Conservation (phyloP, 2,797 vertebrate species). For the Sphenopsis melanotis region DNA sequence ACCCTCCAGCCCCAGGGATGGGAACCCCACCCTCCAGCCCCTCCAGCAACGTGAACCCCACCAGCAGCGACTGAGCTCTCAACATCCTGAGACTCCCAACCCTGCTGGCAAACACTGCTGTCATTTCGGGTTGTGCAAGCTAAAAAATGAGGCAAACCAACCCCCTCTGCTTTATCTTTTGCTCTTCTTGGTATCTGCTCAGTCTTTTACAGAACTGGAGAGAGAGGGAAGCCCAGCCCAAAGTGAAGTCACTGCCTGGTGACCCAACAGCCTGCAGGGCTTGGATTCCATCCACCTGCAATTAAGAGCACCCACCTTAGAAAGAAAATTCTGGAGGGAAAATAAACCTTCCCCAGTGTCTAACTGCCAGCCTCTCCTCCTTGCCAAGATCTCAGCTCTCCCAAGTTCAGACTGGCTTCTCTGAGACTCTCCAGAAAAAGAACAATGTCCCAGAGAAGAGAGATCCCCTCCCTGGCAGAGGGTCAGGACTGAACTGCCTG, state of each 20-base stretch:
- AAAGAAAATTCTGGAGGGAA: not conserved
- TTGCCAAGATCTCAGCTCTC: not conserved
- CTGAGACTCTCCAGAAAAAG: not conserved
- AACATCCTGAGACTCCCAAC: not conserved
- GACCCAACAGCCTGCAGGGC: not conserved
- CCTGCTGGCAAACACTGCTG: not conserved
- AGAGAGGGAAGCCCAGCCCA: not conserved
- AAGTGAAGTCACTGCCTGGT: conserved; percentile 18
- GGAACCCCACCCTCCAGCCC: not conserved
- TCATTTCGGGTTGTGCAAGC: not conserved
- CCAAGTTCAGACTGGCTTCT: not conserved
- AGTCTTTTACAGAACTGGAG: not conserved
- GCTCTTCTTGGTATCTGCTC: not conserved
- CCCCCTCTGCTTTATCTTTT: not conserved
- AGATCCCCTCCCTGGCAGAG: not conserved
- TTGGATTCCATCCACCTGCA: conserved; percentile 23
- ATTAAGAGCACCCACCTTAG: not conserved
- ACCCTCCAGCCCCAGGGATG: fast-evolving
- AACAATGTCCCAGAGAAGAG: not conserved
- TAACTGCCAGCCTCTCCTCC: not conserved
- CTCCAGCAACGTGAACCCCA: fast-evolving
- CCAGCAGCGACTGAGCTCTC: not conserved
- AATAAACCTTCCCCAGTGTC: not conserved
- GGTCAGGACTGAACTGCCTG: not conserved
- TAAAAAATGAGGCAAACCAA: not conserved